Percentiles rank a stretch among this genome's conserved stretches.
These are phyloP conservation scores for Acleris literana DNA, from an alignment of 2,888 invertebrate species.

Conservation along the genomic window DNA sequence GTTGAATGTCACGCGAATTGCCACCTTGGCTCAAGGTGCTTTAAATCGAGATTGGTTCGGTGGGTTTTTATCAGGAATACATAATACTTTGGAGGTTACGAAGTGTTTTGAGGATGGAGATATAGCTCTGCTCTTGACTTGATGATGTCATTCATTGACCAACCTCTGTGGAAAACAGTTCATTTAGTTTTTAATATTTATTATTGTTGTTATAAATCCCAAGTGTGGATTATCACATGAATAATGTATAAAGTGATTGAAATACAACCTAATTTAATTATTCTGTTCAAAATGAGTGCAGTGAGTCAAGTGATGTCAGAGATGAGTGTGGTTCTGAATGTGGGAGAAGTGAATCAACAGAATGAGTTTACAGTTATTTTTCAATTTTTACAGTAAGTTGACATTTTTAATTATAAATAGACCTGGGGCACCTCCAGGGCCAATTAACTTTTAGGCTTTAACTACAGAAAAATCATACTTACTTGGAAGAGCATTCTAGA, in stretches of 20 bases:
- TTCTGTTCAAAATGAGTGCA: too few relatives aligned
- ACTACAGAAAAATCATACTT: too few relatives aligned
- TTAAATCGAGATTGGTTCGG: conserved; percentile 3
- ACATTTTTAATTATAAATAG: too few relatives aligned
- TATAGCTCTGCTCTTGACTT: neutral
- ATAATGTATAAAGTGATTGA: neutral
- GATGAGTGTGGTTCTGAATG: too few relatives aligned
- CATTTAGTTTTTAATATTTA: neutral
- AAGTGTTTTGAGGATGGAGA: conserved; percentile 19
- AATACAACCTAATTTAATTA: neutral
- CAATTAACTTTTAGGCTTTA: too few relatives aligned
- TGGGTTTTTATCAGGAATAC: conserved; percentile 21
- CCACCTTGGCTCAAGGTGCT: neutral
- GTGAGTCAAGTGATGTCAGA: too few relatives aligned
- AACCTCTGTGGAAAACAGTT: neutral
- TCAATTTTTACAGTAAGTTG: too few relatives aligned
- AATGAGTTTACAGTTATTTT: too few relatives aligned
- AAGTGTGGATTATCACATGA: neutral
- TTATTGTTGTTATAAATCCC: neutral
- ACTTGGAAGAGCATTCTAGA: too few relatives aligned
- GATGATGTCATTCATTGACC: conserved; percentile 25
- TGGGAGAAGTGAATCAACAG: too few relatives aligned
- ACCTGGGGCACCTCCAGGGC: too few relatives aligned
- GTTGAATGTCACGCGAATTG: conserved; percentile 7
- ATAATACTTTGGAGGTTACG: conserved; percentile 21